Evolutionary conservation across 2,888 invertebrate genomes (phyloP).

Genomic region (Acleris holmiana): DNA sequence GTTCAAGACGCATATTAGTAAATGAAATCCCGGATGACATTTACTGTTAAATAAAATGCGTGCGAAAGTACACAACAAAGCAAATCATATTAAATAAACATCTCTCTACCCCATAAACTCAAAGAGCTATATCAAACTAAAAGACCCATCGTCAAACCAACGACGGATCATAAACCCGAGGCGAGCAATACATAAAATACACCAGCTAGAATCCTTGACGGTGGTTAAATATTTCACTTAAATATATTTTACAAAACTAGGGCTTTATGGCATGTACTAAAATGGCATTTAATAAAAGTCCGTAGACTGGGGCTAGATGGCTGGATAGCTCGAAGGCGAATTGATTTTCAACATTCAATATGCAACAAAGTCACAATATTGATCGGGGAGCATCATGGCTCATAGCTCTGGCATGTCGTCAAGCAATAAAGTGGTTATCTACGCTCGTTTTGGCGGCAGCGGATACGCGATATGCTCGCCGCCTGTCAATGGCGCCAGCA

Average conservation of each 20-base stretch:
- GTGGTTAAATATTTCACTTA: constrained; percentile 61
- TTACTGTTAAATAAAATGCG: no score
- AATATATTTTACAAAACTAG: constrained; percentile 70
- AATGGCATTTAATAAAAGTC: constrained; percentile 65
- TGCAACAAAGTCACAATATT: constrained; percentile 53
- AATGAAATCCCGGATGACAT: no score
- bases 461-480: constrained; percentile 65
- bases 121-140: constrained; percentile 49
- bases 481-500: constrained; percentile 59
- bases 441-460: constrained; percentile 69
- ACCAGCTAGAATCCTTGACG: constrained; percentile 58
- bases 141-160: constrained; percentile 59
- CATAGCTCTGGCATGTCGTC: constrained; percentile 67
- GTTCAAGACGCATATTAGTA: no score
- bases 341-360: constrained; percentile 48
- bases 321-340: constrained; percentile 40
- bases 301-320: constrained; percentile 47
- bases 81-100: no score
- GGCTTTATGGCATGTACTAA: constrained; percentile 64
- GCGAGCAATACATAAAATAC: constrained; percentile 67
- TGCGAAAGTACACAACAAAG: no score
- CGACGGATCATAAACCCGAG: constrained; percentile 61
- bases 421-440: constrained; percentile 77
- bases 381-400: constrained; percentile 46
- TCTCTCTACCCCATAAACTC: not conserved